Percentiles rank a stretch among this genome's conserved stretches.
Evolutionary conservation across 2,888 invertebrate genomes (phyloP).

Genomic region (Achlya flavicornis): DNA sequence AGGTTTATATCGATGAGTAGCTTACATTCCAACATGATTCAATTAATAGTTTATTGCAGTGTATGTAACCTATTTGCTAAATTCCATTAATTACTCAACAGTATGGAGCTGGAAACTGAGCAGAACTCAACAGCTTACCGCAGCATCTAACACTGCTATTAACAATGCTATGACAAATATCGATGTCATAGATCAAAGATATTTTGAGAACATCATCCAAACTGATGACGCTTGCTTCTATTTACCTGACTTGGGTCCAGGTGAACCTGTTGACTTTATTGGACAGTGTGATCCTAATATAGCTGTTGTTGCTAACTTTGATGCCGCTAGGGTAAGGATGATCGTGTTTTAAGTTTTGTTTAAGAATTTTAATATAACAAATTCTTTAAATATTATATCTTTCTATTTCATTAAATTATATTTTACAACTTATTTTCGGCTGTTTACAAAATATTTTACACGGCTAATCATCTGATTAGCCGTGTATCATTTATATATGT

Average conservation of each 20-base stretch:
- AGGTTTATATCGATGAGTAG: too few relatives aligned
- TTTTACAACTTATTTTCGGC: too few relatives aligned
- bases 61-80: too few relatives aligned
- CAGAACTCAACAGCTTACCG: conserved; percentile 43
- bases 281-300: conserved; percentile 62
- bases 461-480: too few relatives aligned
- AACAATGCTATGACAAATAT: conserved; percentile 42
- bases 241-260: conserved; percentile 46
- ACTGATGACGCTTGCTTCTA: conserved; percentile 60
- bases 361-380: too few relatives aligned
- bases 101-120: conserved; percentile 70
- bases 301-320: conserved; percentile 54
- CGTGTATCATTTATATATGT: too few relatives aligned
- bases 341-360: not conserved
- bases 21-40: too few relatives aligned
- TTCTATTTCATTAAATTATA: too few relatives aligned
- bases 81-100: conserved; percentile 24
- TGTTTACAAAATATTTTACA: too few relatives aligned
- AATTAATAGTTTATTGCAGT: too few relatives aligned
- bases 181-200: conserved; percentile 52
- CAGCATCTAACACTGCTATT: conserved; percentile 38
- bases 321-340: conserved; percentile 49
- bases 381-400: too few relatives aligned
- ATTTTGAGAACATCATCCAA: conserved; percentile 49
- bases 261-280: conserved; percentile 50